Evolutionary conservation across 1,140 invertebrate species (phyloP), one percentile per base, ranked within the genome.

Genomic region (Sipha flava): DNA sequence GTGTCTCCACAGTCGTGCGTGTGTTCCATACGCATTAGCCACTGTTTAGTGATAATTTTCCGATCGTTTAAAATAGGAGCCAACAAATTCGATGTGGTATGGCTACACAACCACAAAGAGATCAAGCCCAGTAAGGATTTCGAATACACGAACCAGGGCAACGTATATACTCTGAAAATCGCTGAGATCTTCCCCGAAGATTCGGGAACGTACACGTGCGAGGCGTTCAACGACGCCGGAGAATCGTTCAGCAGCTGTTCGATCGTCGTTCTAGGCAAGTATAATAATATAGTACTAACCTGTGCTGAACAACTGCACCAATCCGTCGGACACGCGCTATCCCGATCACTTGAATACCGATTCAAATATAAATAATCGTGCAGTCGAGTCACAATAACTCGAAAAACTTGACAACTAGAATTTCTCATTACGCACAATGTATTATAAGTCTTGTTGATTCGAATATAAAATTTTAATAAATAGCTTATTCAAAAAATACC

Each of bases 71-170:
- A 1, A 45, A 49, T 68, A 86, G 88, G 94, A 10, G 91, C 94
- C 6, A 89, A 93, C 81, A 92, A 95, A 82, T 96, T 96, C 85
- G 95, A 97, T 84, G 94, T 97, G 2, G 89, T 95, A 62, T 98
- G 96, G 97, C 88, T 98, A 57, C 95, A 97, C 86, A 96, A 97
- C 84, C 96, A 97, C 86, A 97, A 97, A 85, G 95, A 97, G 86
- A 97, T 98, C 83, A 97, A 96, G 86, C 93, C 95, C 0, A 95
- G 93, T 85, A 97, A 97, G 87, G 96, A 98, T 87, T 98, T 98
- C 89, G 91, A 94, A 84, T 97, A 97, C 84, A 91, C 92, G 26
- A 94, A 90, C 83, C 92, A 94, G 84, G 95, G 94, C 1, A 95
- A 97, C 85, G 93, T 93, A 80, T 94, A 96, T 86, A 95, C 94